Conservation (phyloP, 2,888 invertebrate genomes). For the Netelia virgata region DNA sequence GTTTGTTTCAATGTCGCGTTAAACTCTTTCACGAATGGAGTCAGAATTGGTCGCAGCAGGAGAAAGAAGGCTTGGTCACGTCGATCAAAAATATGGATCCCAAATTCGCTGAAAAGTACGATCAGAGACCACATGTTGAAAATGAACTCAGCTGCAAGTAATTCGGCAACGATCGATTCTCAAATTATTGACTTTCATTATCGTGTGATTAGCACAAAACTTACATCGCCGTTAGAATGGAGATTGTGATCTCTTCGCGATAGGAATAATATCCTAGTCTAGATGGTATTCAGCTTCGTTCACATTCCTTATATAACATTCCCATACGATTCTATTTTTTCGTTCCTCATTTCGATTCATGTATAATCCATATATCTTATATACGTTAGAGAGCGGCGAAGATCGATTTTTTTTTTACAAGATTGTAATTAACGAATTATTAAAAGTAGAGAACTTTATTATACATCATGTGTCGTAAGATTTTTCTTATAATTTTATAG, state of each 20-base stretch:
- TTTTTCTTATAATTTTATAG: constrained; percentile 5
- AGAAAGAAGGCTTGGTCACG: constrained; percentile 89
- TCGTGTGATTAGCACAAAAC: not conserved
- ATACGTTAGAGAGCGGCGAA: not conserved
- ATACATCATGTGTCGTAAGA: constrained; percentile 42
- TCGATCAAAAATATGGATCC: constrained; percentile 91
- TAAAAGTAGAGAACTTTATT: constrained; percentile 64
- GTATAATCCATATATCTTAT: not conserved
- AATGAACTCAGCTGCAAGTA: constrained; percentile 62
- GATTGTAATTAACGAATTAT: constrained; percentile 41
- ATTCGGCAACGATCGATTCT: not conserved
- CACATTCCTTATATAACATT: constrained; percentile 56
- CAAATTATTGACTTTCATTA: not conserved
- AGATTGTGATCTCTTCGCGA: constrained; percentile 39
- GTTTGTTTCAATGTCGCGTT: constrained; percentile 93
- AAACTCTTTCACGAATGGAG: constrained; percentile 95
- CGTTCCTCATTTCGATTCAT: not conserved
- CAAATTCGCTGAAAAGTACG: constrained; percentile 89
- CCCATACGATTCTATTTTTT: not conserved
- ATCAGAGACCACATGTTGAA: constrained; percentile 77
- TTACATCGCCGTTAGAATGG: not conserved
- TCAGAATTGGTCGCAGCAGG: constrained; percentile 91
- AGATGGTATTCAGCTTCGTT: constrained; percentile 49
- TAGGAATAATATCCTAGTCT: constrained; percentile 42
- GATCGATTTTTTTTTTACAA: not conserved